Evolutionary conservation across 2,888 invertebrate genomes (phyloP).

Genomic region (Hofmannophila pseudospretella): DNA sequence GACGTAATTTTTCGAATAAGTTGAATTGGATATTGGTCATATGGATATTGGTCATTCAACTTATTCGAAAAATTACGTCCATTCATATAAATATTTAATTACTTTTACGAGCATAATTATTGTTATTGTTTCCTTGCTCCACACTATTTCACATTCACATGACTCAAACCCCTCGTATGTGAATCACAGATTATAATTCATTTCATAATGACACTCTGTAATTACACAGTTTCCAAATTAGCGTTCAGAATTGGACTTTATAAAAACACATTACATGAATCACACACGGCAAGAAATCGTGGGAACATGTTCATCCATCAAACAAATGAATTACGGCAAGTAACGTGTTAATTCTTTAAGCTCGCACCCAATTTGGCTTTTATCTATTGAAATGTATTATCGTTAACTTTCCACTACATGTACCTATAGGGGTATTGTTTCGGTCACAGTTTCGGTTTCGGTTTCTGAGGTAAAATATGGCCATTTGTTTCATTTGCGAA

Average conservation of each 20-base stretch:
- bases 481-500: no score
- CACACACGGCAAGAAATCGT: slow-evolving; percentile 60
- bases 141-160: no score
- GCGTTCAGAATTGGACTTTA: slow-evolving; percentile 39
- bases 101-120: no score
- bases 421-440: no score
- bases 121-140: no score
- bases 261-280: slow-evolving; percentile 59
- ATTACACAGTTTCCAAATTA: slow-evolving; percentile 49
- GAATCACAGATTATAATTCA: slow-evolving; percentile 29
- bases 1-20: no score
- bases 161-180: slow-evolving; percentile 40
- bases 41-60: no score
- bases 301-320: slow-evolving; percentile 38
- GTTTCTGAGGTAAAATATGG: no score
- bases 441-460: slow-evolving; percentile 56
- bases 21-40: no score
- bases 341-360: slow-evolving; percentile 70
- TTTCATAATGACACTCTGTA: slow-evolving; percentile 38
- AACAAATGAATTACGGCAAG: slow-evolving; percentile 58
- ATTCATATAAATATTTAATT: no score
- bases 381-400: slow-evolving; percentile 74
- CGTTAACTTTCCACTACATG: slow-evolving; percentile 51
- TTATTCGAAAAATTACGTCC: no score
- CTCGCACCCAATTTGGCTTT: slow-evolving; percentile 63